Percentiles rank a stretch among this genome's conserved stretches.
Evolutionary conservation across 2,888 invertebrate genomes (phyloP).

Genomic region (Magallana nippona): DNA sequence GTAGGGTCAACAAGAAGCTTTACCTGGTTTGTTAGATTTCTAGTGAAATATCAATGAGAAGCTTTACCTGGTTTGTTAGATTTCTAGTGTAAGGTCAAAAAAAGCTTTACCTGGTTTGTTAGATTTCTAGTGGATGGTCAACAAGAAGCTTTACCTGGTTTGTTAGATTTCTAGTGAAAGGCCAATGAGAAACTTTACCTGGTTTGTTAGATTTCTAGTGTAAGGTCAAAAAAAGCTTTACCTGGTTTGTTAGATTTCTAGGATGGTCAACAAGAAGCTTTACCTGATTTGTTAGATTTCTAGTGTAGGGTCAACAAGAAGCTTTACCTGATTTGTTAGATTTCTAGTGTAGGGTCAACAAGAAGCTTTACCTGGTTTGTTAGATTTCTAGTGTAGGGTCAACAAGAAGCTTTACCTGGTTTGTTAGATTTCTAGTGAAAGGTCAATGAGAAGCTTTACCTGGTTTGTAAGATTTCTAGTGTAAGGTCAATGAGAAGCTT

Average conservation of each 20-base stretch:
- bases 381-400: conserved; percentile 81
- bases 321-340: conserved; percentile 85
- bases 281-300: conserved; percentile 85
- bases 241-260: conserved; percentile 86
- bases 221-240: conserved; percentile 16
- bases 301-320: conserved; percentile 62
- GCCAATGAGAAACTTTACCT: conserved; percentile 61
- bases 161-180: conserved; percentile 83
- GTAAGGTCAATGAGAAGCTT: background rate
- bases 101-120: conserved; percentile 84
- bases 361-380: conserved; percentile 83
- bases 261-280: background rate
- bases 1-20: background rate
- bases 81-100: conserved; percentile 77
- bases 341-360: conserved; percentile 77
- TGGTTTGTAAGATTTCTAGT: conserved; percentile 86
- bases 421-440: conserved; percentile 84
- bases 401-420: conserved; percentile 80
- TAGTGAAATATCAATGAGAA: conserved; percentile 62
- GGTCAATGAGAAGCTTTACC: conserved; percentile 61
- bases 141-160: conserved; percentile 81
- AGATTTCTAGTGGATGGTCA: conserved; percentile 80
- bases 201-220: conserved; percentile 86
- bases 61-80: conserved; percentile 85
- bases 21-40: conserved; percentile 85